A percentile compares a stretch with the other conserved stretches of the same genome.
Evolutionary conservation across 1,140 invertebrate genomes (phyloP).

Genomic region (Nephila pilipes): DNA sequence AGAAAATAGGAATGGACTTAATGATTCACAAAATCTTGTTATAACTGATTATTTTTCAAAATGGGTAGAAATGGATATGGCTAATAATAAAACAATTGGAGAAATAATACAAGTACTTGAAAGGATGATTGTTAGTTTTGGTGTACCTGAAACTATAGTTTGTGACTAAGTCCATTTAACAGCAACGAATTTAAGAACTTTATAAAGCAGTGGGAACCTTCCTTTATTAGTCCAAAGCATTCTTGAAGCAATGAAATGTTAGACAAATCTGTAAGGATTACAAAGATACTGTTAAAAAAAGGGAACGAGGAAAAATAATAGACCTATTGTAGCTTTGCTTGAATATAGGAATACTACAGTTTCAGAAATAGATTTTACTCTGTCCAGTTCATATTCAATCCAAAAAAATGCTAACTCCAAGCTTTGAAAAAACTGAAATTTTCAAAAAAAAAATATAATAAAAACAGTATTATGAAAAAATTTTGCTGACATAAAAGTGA

Average conservation of each 20-base stretch:
- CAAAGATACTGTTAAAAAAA: constrained; percentile 35
- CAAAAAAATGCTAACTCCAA: too few species aligned
- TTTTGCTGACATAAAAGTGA: too few species aligned
- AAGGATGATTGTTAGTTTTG: background rate
- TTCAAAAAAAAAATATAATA: too few species aligned
- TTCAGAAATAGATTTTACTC: constrained; percentile 22
- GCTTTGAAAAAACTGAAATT: too few species aligned
- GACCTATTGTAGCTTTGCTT: background rate
- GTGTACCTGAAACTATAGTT: background rate
- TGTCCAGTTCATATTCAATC: constrained; percentile 5
- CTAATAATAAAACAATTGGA: background rate
- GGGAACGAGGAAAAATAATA: constrained; percentile 1
- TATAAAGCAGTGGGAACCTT: constrained; percentile 7
- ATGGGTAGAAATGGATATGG: constrained; percentile 22
- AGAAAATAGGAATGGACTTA: constrained; percentile 54
- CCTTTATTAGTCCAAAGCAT: background rate
- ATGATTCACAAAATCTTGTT: background rate
- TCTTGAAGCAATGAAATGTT: constrained; percentile 45
- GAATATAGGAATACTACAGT: constrained; percentile 56
- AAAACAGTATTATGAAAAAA: too few species aligned
- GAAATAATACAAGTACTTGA: constrained; percentile 7
- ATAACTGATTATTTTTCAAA: constrained; percentile 37
- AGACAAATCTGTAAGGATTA: constrained; percentile 30
- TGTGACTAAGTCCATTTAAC: constrained; percentile 45
- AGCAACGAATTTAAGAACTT: constrained; percentile 17